These are phyloP conservation scores for Dynastes hyllus DNA, from an alignment of 2,888 invertebrate genomes.

Conservation along the genomic window DNA sequence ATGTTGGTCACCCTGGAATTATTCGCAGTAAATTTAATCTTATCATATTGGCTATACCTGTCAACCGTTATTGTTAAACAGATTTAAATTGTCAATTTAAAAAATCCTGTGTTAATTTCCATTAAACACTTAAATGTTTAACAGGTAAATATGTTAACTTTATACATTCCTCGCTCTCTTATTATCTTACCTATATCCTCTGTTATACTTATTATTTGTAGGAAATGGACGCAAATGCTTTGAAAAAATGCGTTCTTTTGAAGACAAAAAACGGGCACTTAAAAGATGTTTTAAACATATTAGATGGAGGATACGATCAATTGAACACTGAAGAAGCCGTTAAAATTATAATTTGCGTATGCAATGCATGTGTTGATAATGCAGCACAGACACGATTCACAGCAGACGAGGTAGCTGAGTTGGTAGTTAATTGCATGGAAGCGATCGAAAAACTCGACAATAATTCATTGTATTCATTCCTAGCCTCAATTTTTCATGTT, in stretches of 20 bases:
- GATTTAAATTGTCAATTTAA: conserved; percentile 25
- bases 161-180: background rate
- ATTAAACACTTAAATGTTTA: conserved; percentile 15
- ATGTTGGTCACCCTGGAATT: no score
- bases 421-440: conserved; percentile 18
- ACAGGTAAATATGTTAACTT: background rate
- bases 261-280: conserved; percentile 42
- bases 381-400: conserved; percentile 5
- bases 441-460: conserved; percentile 15
- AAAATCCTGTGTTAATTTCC: background rate
- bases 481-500: conserved; percentile 41
- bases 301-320: conserved; percentile 13
- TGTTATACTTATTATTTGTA: background rate
- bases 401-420: conserved; percentile 6
- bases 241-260: conserved; percentile 33
- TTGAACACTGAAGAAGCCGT: conserved; percentile 26
- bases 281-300: conserved; percentile 33
- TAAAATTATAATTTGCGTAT: conserved; percentile 30
- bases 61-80: conserved; percentile 25
- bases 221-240: conserved; percentile 19
- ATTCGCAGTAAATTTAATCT: background rate
- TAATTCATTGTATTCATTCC: conserved; percentile 17
- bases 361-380: conserved; percentile 26
- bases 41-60: background rate
- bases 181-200: background rate